Percentiles rank a stretch among this genome's conserved stretches.
These are phyloP conservation scores for Lithophane semibrunnea DNA, from an alignment of 2,888 invertebrate genomes.

Conservation along the genomic window DNA sequence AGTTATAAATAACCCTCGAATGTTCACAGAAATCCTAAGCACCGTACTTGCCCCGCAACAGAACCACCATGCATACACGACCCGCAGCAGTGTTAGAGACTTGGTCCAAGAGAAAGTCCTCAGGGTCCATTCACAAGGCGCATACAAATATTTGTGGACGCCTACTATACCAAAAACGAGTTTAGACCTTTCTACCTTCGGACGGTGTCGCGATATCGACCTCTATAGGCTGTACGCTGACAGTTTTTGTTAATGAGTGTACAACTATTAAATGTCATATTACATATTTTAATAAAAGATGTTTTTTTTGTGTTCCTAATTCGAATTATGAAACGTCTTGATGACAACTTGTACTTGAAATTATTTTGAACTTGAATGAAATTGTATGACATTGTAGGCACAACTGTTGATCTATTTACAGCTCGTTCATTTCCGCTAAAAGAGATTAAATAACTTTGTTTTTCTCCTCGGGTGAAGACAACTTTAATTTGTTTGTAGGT, in stretches of 20 bases:
- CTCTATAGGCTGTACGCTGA: conserved; percentile 55
- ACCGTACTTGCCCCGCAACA: conserved; percentile 54
- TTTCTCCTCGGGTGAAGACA: background rate
- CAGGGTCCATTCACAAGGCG: conserved; percentile 88
- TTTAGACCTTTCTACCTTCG: conserved; percentile 84
- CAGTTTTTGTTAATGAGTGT: conserved; percentile 56
- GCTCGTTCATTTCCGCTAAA: background rate
- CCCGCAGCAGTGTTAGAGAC: conserved; percentile 81
- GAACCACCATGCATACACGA: conserved; percentile 67
- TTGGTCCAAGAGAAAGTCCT: conserved; percentile 87
- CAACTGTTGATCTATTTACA: no score
- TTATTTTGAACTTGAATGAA: background rate
- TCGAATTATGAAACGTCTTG: background rate
- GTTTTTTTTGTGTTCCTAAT: background rate
- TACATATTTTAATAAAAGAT: conserved; percentile 18
- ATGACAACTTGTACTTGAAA: background rate
- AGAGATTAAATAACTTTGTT: no score
- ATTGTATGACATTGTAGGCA: background rate
- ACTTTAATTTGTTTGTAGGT: background rate
- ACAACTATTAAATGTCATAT: conserved; percentile 11
- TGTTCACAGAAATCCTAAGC: conserved; percentile 15
- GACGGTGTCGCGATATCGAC: conserved; percentile 74
- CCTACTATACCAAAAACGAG: conserved; percentile 88
- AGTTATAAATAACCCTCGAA: background rate
- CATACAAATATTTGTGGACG: conserved; percentile 90